Conservation (phyloP, 2,797 vertebrate genomes). For the Squalus acanthias region DNA sequence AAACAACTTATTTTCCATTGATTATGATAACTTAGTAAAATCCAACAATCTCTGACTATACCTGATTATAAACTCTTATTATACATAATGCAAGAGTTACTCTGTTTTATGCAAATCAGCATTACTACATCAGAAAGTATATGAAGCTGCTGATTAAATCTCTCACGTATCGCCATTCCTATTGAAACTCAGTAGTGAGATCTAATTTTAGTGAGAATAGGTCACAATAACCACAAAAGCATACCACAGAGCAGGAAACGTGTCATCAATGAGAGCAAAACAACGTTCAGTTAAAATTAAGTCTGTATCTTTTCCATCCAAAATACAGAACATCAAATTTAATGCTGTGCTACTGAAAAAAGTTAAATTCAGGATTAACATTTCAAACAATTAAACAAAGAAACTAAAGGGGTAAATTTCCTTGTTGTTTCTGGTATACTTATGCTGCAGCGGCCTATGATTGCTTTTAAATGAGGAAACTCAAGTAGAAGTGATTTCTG, state of each 20-base stretch:
- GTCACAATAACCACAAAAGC: conserved; percentile 5
- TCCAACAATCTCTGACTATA: neutral
- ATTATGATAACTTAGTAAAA: neutral
- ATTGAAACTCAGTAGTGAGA: neutral
- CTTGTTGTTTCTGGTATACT: neutral
- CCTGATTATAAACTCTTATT: neutral
- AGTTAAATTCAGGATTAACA: neutral
- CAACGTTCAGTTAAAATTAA: conserved; percentile 4
- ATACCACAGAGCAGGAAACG: neutral
- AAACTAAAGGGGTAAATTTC: neutral
- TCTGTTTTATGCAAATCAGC: neutral
- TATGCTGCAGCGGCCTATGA: neutral
- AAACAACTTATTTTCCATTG: neutral
- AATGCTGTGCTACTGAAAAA: neutral
- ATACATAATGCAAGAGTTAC: neutral
- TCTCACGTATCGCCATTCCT: neutral
- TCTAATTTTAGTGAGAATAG: conserved; percentile 1
- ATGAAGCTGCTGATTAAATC: conserved; percentile 11
- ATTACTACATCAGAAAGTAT: neutral
- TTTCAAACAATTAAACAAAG: neutral
- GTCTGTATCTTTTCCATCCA: neutral
- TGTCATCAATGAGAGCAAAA: neutral
- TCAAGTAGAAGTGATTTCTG: neutral
- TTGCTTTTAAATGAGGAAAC: neutral
- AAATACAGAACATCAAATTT: neutral